Evolutionary conservation across 2,888 invertebrate genomes (phyloP).

Genomic region (Drosophila glabriapex): DNA sequence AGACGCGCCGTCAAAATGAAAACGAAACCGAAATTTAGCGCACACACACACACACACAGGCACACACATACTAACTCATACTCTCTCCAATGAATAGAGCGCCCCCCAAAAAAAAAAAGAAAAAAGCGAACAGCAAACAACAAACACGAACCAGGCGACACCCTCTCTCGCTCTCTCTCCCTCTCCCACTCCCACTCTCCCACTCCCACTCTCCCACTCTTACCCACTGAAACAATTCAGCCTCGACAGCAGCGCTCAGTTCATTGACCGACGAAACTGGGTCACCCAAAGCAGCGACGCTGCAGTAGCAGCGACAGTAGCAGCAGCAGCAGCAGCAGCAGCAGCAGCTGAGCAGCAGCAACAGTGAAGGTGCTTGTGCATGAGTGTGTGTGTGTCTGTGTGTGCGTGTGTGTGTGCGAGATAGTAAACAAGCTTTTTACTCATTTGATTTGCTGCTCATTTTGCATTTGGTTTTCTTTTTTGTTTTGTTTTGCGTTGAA

Average conservation of each 20-base stretch:
- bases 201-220: conserved; percentile 24
- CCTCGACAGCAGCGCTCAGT: conserved; percentile 71
- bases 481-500: conserved; percentile 23
- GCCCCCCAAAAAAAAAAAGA: conserved; percentile 32
- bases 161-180: conserved; percentile 16
- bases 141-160: conserved; percentile 42
- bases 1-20: conserved; percentile 78
- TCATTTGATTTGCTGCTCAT: conserved; percentile 49
- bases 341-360: conserved; percentile 35
- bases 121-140: conserved; percentile 36
- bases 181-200: conserved; percentile 13
- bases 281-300: conserved; percentile 67
- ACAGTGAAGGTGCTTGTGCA: conserved; percentile 70
- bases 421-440: conserved; percentile 71
- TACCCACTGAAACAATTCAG: conserved; percentile 48
- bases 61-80: conserved; percentile 17
- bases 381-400: conserved; percentile 25
- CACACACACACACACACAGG: conserved; percentile 45
- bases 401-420: conserved; percentile 26
- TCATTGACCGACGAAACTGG: conserved; percentile 76
- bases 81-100: conserved; percentile 41
- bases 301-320: conserved; percentile 41
- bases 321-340: conserved; percentile 46
- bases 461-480: conserved; percentile 58
- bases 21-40: conserved; percentile 84